Evolutionary conservation across 1,140 invertebrate species (phyloP), one percentile per base, ranked within the genome.

Genomic region (Camponotus vicinus): DNA sequence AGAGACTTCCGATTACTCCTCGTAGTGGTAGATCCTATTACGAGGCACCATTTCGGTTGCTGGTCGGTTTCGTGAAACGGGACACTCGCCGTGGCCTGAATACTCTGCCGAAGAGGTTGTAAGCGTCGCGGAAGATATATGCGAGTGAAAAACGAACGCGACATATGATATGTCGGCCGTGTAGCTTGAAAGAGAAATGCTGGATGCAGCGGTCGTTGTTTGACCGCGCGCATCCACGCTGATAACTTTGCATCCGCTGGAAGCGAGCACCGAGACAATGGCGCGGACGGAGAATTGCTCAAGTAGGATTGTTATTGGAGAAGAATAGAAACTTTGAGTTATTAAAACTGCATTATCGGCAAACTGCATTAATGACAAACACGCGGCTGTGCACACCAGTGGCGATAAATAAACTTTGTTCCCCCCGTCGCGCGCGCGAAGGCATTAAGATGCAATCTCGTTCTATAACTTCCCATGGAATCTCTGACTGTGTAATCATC

Each of bases 381-480:
- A 73, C 9, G 27, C 79, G 55, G 21, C 27, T 1, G 55, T 5
- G 32, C 40, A 27, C 27, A 49, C 21, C 78, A 21, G 70, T 18
- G 67, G 57, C n/a, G 69, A 75, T 83, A 83, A 75, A 83, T 83
- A 83, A 83, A 83, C 69, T 75, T 83, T 75, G 55, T 49, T 73
- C 32, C 40, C 27, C 77, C 27, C 79, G 52, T 71, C 7, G 79
- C 13, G 49, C 49, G 49, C 49, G 49, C 27, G 55, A 57, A 37
- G 40, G 69, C 79, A 83, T 83, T 83, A 83, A 83, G 69, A 83
- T 83, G 69, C 67, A 83, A 83, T 83, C 79, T 83, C 79, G 37
- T 13, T 61, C 55, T 83, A 45, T 75, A 83, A 75, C 40, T 83
- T 83, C 69, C 79, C 69, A 55, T 49, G 69, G 69, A 61, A 75